Percentiles rank a stretch among this genome's conserved stretches.
These are phyloP conservation scores for Morpho deidamia DNA, from an alignment of 2,888 invertebrate genomes.

Conservation along the genomic window DNA sequence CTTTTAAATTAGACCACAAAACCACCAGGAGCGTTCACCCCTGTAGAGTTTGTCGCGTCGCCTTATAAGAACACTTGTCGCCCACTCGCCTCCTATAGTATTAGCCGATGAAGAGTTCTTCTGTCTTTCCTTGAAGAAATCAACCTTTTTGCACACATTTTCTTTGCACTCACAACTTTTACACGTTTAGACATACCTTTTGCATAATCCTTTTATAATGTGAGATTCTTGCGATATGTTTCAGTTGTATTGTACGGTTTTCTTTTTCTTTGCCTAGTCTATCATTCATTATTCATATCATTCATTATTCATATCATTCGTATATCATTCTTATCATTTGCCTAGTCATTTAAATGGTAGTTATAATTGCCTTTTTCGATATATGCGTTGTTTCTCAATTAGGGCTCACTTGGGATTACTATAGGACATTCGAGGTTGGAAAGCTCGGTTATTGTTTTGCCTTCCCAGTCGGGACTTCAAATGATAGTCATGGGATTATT, in stretches of 20 bases:
- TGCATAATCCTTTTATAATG: background rate
- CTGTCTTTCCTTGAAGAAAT: constrained; percentile 21
- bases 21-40: constrained; percentile 43
- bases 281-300: no score
- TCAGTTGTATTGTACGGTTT: no score
- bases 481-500: no score
- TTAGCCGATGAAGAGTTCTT: constrained; percentile 41
- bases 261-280: background rate
- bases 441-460: no score
- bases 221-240: background rate
- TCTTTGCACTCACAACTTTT: background rate
- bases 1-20: constrained; percentile 25
- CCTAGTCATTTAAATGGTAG: no score
- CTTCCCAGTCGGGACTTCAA: no score
- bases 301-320: no score
- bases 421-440: no score
- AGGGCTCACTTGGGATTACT: no score
- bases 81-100: constrained; percentile 45
- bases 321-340: no score
- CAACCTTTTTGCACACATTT: constrained; percentile 15
- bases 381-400: no score
- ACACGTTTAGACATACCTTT: background rate
- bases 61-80: constrained; percentile 41
- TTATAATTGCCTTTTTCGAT: no score
- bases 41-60: constrained; percentile 42